Evolutionary conservation across 2,797 vertebrate species (phyloP).

Genomic region (Lepilemur septentrionalis): DNA sequence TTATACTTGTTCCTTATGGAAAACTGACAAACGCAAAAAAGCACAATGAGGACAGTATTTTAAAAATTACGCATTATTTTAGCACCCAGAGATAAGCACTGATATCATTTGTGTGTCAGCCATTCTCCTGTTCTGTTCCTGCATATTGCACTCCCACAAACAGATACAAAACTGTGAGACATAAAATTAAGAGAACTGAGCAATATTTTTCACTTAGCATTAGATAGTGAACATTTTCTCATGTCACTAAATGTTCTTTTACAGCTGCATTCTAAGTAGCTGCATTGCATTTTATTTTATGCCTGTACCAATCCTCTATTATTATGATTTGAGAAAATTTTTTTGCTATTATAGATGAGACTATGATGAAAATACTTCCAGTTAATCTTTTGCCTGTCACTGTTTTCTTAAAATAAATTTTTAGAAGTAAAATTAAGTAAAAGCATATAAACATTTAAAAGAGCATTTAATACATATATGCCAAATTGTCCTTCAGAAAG

Average conservation of each 20-base stretch:
- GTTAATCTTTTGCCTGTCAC: background rate
- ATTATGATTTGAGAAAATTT: background rate
- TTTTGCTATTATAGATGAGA: conserved; percentile 23
- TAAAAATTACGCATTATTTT: background rate
- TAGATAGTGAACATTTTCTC: background rate
- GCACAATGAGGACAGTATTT: background rate
- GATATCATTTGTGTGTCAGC: background rate
- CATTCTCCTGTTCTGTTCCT: background rate
- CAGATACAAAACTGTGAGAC: background rate
- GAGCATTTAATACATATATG: background rate
- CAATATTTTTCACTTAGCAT: background rate
- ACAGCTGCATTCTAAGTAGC: background rate
- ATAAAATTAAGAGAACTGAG: background rate
- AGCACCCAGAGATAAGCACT: background rate
- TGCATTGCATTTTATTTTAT: background rate
- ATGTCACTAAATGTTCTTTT: background rate
- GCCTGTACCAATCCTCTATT: background rate
- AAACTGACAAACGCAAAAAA: background rate
- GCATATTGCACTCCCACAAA: background rate
- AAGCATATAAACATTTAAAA: background rate
- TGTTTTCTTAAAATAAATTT: conserved; percentile 28
- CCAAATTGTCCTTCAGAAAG: background rate
- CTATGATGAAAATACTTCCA: background rate
- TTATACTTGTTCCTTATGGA: background rate
- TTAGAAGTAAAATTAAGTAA: background rate